Conservation (phyloP, 2,888 invertebrate genomes). For the Callosobruchus maculatus region DNA sequence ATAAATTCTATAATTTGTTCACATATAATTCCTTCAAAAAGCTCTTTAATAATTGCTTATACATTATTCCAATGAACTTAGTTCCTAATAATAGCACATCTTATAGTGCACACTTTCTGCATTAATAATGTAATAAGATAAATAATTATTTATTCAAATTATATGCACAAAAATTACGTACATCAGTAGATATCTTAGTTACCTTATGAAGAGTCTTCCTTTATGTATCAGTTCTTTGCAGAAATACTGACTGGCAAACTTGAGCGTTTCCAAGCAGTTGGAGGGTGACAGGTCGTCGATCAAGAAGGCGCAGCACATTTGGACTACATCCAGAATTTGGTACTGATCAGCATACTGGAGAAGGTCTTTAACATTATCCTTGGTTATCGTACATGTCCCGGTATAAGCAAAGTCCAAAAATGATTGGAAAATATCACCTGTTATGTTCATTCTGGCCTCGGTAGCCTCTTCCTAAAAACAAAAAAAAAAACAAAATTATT, state of each 20-base stretch:
- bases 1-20: too few relatives aligned
- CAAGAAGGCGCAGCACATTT: conserved; percentile 66
- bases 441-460: conserved; percentile 59
- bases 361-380: conserved; percentile 66
- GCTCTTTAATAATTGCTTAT: too few relatives aligned
- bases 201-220: conserved; percentile 46
- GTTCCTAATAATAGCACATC: too few relatives aligned
- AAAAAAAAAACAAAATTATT: too few relatives aligned
- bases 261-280: conserved; percentile 69
- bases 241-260: conserved; percentile 67
- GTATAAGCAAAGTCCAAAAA: conserved; percentile 76
- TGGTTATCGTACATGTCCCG: conserved; percentile 61
- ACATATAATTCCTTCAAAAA: too few relatives aligned
- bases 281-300: conserved; percentile 60
- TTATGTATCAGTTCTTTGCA: conserved; percentile 64
- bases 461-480: conserved; percentile 51
- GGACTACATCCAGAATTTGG: conserved; percentile 68
- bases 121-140: too few relatives aligned
- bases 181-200: background rate
- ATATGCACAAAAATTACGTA: too few relatives aligned
- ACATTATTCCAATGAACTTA: too few relatives aligned
- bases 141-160: too few relatives aligned
- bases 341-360: conserved; percentile 70
- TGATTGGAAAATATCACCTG: conserved; percentile 58
- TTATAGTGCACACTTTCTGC: too few relatives aligned